Evolutionary conservation across 2,888 invertebrate species (phyloP), one percentile per base, ranked within the genome.

Genomic region (Drosophila colorata): DNA sequence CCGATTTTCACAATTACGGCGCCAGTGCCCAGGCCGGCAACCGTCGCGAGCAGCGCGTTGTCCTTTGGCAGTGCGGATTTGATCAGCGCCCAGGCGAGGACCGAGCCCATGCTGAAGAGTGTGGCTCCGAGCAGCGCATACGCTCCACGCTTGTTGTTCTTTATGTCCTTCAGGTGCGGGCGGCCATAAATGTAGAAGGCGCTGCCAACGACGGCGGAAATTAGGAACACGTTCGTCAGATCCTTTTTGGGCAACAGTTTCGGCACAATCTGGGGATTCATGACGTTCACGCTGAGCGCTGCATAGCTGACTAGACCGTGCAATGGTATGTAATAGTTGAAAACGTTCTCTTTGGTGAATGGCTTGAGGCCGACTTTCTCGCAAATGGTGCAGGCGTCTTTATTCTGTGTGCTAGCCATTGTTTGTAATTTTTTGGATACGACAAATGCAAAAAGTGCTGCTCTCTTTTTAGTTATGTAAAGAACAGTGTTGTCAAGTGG

Each of bases 51-150:
- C 11, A 84, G 74, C 4, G 89, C 69, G 61, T 90, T 91, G 47
- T 91, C 88, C 46, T 79, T 84, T 4, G 92, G 91, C 37, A 98
- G 93, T 37, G 96, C 93, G 78, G 96, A 96, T 89, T 97, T 95
- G 40, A 97, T 92, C 37, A 98, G 95, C 8, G 98, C 98, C 96
- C 98, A 98, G 71, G 96, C 93, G 61, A 98, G 94, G 47, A 98
- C 96, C 0, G 98, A 97, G 13, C 98, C 98, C 90, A 98, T 95
- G 74, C 97, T 97, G 93, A 98, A 96, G 20, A 98, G 93, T 9
- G 96, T 93, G 44, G 97, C 95, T 53, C 96, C 96, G 65, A 96
- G 88, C 71, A 94, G 25, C 11, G 92, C 96, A 93, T 95, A 97
- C 31, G 94, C 93, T 76, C 95, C 93, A 63, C 94, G 94, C 73